Base-by-base conservation (phyloP, 2,888 invertebrate genomes). In the Norana najaformis region DNA sequence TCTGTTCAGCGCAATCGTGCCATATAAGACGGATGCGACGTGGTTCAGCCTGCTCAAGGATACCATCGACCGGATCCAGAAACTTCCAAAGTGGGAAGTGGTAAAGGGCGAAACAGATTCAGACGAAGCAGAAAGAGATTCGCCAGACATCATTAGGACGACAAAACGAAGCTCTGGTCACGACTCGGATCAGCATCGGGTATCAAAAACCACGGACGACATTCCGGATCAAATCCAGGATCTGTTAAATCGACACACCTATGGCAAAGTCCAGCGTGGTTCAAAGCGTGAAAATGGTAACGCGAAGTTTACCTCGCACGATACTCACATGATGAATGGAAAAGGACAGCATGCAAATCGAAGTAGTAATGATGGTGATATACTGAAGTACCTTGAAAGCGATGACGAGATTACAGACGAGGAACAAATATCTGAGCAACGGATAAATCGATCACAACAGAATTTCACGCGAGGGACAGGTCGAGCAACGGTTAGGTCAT, bases 31-130 rank as follows among this genome's bases (percentile, higher is more conserved):
- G 6, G 90, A 92, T 38, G 90, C 90, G 30, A 53, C 88, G 41
- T 92, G 92, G 92, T 92, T 91, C 88, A 69, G 91, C 18, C 47
- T 91, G 13, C 90, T 92, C 82, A 91, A 91, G 88, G 92, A 92
- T 89, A 92, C 92, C n/a, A 91, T 92, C 69, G 89, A 89, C 18
- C 83, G 91, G 34, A 90, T 92, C 34, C 92, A 92, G 88, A 90
- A 92, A 30, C 91, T 91, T 38, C 92, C 92, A 5, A 83, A 90
- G n/a, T 92, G 92, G 88, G 88, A 88, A 18, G 41, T 88, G 35
- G 90, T 89, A 6, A 88, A 90, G 39, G 41, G 39, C 30, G 90
- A 91, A 30, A 36, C 34, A 30, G 88, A 20, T 16, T 35, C 88
- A 16, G 90, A 90, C 3, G 35, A 34, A 18, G 36, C 41, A 8